phyloP scores from a whole-genome alignment of 2,113 vertebrate species.

The Lagopus leucura region DNA sequence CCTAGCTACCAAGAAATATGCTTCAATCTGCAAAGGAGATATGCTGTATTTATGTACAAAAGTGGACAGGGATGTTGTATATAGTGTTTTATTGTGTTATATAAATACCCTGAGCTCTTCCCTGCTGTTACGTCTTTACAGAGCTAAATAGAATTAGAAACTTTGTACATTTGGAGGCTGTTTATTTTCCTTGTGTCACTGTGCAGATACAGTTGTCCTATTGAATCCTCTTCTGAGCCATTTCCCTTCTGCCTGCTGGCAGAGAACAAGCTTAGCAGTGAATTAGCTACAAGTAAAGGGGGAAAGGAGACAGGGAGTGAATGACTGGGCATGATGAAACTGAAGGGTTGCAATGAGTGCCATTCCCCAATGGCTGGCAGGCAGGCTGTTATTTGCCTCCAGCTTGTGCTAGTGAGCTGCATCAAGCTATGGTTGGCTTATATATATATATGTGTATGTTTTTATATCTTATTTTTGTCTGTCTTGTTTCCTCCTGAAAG shows the following conservation, averaged over 20 bases:
- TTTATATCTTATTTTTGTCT: neutral
- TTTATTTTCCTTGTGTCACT: neutral
- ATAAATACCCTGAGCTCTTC: neutral
- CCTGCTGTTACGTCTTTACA: neutral
- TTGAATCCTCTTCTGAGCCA: neutral
- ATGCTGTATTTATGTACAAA: neutral
- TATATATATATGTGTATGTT: neutral
- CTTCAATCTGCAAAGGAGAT: neutral
- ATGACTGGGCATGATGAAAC: neutral
- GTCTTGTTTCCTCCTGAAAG: neutral
- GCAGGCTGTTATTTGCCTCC: neutral
- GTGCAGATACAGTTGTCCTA: neutral
- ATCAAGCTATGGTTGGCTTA: neutral
- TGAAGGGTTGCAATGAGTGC: neutral
- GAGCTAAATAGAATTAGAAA: neutral
- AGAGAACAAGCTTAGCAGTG: neutral
- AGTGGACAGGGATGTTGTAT: neutral
- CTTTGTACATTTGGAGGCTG: accelerated
- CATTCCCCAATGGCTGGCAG: neutral
- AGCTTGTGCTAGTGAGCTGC: neutral
- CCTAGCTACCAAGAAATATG: neutral
- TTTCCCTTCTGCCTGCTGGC: neutral
- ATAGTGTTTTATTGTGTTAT: neutral
- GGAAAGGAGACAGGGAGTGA: neutral
- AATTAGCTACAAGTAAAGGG: neutral